These are phyloP conservation scores for Vombatus ursinus DNA, from an alignment of 2,113 vertebrate genomes.

Conservation along the genomic window DNA sequence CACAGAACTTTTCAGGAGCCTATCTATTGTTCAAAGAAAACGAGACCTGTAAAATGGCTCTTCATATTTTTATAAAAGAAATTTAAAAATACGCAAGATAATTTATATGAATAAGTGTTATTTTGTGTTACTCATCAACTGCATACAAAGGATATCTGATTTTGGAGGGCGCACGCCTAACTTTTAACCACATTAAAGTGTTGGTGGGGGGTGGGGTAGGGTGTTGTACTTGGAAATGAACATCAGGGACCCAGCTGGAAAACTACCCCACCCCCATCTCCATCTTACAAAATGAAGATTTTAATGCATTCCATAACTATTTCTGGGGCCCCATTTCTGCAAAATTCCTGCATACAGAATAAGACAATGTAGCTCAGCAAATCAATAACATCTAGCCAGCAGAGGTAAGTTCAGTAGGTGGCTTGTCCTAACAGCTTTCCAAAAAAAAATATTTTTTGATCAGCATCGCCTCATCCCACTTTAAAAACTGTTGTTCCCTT, in stretches of 20 bases:
- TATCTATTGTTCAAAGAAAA: neutral
- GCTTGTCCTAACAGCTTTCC: neutral
- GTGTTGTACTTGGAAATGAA: neutral
- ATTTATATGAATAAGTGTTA: neutral
- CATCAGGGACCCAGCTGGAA: neutral
- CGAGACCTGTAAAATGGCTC: no score
- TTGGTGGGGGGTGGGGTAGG: neutral
- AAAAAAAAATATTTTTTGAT: neutral
- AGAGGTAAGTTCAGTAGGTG: neutral
- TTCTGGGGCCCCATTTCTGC: neutral
- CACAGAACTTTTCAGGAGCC: neutral
- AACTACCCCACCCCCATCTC: neutral
- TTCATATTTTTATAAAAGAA: neutral
- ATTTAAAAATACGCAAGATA: neutral
- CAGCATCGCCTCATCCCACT: no score
- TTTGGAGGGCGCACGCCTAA: neutral
- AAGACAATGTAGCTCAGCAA: neutral
- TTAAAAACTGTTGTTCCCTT: neutral
- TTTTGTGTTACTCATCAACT: neutral
- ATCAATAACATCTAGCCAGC: neutral
- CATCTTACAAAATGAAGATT: neutral
- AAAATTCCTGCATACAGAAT: neutral
- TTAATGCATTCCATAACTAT: neutral
- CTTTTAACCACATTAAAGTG: neutral
- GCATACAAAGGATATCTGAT: neutral